These are phyloP conservation scores for Buathra laborator DNA, from an alignment of 2,888 invertebrate species.

Conservation along the genomic window DNA sequence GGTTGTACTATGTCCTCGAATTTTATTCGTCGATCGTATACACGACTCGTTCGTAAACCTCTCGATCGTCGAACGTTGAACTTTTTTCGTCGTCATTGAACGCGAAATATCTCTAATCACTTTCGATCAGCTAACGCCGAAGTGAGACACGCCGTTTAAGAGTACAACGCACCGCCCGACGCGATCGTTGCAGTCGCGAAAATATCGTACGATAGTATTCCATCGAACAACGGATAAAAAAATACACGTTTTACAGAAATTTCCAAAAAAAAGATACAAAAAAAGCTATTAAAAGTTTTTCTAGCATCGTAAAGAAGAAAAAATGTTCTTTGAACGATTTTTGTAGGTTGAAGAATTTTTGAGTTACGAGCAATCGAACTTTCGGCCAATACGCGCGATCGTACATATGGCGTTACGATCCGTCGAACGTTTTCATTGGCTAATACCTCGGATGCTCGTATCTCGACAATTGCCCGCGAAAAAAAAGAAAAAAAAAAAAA, in stretches of 20 bases:
- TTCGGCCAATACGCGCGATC: too few relatives aligned
- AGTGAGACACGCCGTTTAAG: slow-evolving; percentile 39
- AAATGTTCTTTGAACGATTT: too few relatives aligned
- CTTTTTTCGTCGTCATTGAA: slow-evolving; percentile 14
- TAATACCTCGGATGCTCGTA: not conserved
- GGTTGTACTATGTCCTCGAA: not conserved
- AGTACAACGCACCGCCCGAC: slow-evolving; percentile 58
- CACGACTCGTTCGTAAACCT: not conserved
- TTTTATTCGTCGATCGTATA: not conserved
- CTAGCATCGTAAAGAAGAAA: too few relatives aligned
- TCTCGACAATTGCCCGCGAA: not conserved
- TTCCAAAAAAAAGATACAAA: not conserved
- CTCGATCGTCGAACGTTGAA: slow-evolving; percentile 7
- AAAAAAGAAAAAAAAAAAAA: not conserved
- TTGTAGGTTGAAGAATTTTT: too few relatives aligned
- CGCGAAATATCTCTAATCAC: slow-evolving; percentile 22
- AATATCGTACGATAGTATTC: not conserved
- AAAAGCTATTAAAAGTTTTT: too few relatives aligned
- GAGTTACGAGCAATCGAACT: too few relatives aligned
- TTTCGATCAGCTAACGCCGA: slow-evolving; percentile 8
- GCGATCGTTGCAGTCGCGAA: not conserved
- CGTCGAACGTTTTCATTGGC: too few relatives aligned
- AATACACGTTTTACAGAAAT: not conserved
- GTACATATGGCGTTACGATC: too few relatives aligned
- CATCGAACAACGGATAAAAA: not conserved